phyloP scores from a whole-genome alignment of 2,113 vertebrate species.

The Dascyllus trimaculatus region DNA sequence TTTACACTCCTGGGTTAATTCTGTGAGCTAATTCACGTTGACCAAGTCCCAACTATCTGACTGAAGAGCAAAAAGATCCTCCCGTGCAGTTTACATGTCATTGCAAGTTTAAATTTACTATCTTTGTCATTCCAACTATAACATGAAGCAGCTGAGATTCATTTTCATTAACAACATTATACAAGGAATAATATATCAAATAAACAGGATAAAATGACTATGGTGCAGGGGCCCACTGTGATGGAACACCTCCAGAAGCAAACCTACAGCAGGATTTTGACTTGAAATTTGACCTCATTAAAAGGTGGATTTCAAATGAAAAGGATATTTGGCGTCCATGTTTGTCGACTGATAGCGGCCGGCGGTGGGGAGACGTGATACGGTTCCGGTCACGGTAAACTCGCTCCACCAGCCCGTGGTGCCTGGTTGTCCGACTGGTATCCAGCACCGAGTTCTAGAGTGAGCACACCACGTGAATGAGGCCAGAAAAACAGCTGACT shows the following conservation, averaged over 20 bases:
- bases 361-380: constrained; percentile 93
- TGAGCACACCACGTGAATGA: constrained; percentile 81
- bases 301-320: background rate
- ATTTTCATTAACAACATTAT: too few species aligned
- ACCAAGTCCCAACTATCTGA: background rate
- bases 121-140: too few species aligned
- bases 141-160: too few species aligned
- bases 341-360: constrained; percentile 95
- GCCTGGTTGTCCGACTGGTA: constrained; percentile 96
- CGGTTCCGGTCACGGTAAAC: constrained; percentile 96
- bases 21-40: background rate
- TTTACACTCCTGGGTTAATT: background rate
- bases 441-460: constrained; percentile 95
- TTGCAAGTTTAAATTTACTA: background rate
- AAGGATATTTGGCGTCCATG: constrained; percentile 99
- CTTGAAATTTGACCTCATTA: background rate
- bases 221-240: background rate
- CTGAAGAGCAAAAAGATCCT: too few species aligned
- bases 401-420: constrained; percentile 96
- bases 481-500: constrained; percentile 22
- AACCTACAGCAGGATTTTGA: background rate
- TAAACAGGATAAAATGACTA: background rate
- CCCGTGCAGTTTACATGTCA: background rate
- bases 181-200: too few species aligned
- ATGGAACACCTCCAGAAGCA: background rate